phyloP scores from a whole-genome alignment of 2,888 invertebrate species.

The Dolichopus griseipennis region DNA sequence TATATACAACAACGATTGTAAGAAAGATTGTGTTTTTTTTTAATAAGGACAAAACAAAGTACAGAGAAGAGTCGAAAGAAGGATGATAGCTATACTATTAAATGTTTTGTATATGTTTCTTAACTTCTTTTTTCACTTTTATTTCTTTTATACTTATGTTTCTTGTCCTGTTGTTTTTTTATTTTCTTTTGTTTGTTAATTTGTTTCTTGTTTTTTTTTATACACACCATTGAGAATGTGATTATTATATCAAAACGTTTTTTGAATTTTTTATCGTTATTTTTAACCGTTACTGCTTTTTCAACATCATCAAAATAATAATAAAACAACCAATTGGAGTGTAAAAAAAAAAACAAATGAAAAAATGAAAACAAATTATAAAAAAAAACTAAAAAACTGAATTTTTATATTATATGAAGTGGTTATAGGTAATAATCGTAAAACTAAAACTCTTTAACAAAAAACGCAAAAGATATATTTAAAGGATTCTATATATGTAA shows the following conservation, averaged over 20 bases:
- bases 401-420: background rate
- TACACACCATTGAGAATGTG: conserved; percentile 6
- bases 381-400: background rate
- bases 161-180: background rate
- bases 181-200: background rate
- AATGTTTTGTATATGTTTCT: too few relatives aligned
- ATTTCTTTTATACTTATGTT: background rate
- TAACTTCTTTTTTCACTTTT: background rate
- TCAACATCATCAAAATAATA: background rate
- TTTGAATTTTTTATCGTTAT: conserved; percentile 4
- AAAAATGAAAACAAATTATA: background rate
- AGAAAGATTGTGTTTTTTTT: too few relatives aligned
- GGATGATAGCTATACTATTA: too few relatives aligned
- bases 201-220: background rate
- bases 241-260: conserved; percentile 4
- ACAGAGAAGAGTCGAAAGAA: background rate
- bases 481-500: too few relatives aligned
- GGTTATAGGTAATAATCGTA: conserved; percentile 6
- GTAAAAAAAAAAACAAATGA: background rate
- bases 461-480: background rate
- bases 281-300: conserved; percentile 1
- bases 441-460: background rate
- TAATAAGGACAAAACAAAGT: background rate
- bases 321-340: conserved; percentile 1
- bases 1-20: background rate